Conservation (phyloP, 2,888 invertebrate species). For the Tiliacea aurago region DNA sequence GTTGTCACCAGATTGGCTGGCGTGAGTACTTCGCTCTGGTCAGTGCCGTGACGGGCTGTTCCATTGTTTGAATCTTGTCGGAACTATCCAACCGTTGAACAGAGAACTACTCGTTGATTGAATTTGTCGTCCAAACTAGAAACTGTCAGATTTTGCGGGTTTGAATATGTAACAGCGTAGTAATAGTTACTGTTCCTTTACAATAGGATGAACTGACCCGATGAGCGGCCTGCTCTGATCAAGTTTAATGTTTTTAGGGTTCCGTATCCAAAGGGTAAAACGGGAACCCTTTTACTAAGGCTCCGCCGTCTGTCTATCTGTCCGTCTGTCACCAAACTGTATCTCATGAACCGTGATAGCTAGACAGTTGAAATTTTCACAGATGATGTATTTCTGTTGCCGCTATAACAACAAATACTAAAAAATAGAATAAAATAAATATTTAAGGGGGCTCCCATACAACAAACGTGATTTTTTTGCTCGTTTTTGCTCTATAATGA, state of each 20-base stretch:
- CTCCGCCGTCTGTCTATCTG: too few species aligned
- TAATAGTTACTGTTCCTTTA: slow-evolving; percentile 7
- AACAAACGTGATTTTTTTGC: too few species aligned
- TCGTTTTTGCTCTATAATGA: too few species aligned
- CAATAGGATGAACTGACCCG: neutral
- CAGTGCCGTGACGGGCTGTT: slow-evolving; percentile 75
- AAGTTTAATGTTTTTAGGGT: neutral
- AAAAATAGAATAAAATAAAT: too few species aligned
- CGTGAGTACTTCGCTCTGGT: slow-evolving; percentile 64
- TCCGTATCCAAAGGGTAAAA: too few species aligned
- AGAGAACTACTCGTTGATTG: slow-evolving; percentile 48
- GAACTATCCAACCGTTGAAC: slow-evolving; percentile 65
- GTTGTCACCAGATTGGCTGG: slow-evolving; percentile 71
- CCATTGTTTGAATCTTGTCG: slow-evolving; percentile 69
- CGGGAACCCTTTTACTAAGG: too few species aligned
- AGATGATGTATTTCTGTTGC: too few species aligned
- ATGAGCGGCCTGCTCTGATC: neutral
- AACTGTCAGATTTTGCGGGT: slow-evolving; percentile 49
- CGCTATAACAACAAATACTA: too few species aligned
- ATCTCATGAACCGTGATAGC: too few species aligned
- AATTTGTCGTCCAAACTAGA: slow-evolving; percentile 40
- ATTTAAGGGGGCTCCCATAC: too few species aligned
- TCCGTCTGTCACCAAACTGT: too few species aligned
- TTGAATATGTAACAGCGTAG: slow-evolving; percentile 22
- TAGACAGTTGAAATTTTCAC: too few species aligned